Evolutionary conservation across 53 echinoderm and acorn worm genomes (phyloP), one percentile per base, ranked within the genome.

Genomic region (Arbacia lixula): DNA sequence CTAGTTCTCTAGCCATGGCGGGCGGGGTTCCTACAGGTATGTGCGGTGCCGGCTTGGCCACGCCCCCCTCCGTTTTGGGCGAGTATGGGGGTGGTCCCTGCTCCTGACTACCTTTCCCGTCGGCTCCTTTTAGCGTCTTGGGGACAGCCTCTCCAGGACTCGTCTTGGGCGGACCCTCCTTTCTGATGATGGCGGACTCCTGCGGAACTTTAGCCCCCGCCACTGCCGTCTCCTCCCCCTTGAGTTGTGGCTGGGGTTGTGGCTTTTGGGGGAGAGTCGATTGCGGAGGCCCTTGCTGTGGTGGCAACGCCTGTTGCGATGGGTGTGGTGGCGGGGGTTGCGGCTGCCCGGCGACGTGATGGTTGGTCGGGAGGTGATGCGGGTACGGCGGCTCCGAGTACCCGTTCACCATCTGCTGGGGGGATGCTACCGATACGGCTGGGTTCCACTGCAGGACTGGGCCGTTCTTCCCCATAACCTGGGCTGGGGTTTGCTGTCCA

Each of bases 141-240:
- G 77, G 38, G 30, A 71, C 20, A 4, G 75, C 21, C 35, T 83
- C 88, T 40, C 86, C 90, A 20, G 53, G 81, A 53, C 71, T 49
- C 73, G 65, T 72, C 58, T 68, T 87, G 12, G 79, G 85, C 22
- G 21, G 74, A 0, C 39, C 55, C 19, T 74, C 87, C 27, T 68
- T 76, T 38, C 85, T 42, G 25, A n/a, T 66, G 26, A 55, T 68
- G 58, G n/a, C n/a, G n/a, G n/a, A n/a, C 82, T 83, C 85, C 71
- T 77, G 81, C 25, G 36, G 34, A 50, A 32, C 82, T 86, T 66
- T 86, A 75, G 83, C 67, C n/a, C n/a, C n/a, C n/a, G 51, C 16
- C 77, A 53, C 56, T 80, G 85, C 43, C 85, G 61, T 16, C 8
- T 31, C 75, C 51, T 60, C 49, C 68, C 51, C 65, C 28, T 60